Conservation (phyloP, 2,113 vertebrate species). For the Gila orcuttii region DNA sequence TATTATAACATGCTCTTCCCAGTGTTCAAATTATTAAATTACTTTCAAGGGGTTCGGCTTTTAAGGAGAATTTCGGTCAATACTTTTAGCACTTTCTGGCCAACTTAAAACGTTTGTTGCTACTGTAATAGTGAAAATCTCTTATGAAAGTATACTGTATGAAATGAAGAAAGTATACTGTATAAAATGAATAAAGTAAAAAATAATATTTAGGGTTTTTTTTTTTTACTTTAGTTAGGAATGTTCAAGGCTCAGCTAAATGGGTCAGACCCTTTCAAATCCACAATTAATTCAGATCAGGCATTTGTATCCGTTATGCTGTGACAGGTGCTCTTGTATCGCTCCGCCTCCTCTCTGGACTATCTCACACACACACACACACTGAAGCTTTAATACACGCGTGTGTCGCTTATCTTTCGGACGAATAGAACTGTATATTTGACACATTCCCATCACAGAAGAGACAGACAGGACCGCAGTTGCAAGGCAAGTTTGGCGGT, state of each 20-base stretch:
- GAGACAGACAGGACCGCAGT: background rate
- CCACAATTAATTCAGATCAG: background rate
- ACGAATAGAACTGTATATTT: background rate
- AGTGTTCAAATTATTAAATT: background rate
- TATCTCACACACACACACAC: background rate
- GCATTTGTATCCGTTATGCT: background rate
- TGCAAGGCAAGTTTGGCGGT: constrained; percentile 16
- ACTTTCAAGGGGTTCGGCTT: background rate
- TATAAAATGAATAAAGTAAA: background rate
- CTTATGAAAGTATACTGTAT: background rate
- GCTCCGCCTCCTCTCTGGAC: constrained; percentile 27
- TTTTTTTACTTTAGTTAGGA: background rate
- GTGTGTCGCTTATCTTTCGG: background rate
- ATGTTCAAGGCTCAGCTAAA: background rate
- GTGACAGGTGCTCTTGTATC: constrained; percentile 17
- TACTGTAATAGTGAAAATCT: background rate
- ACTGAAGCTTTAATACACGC: background rate
- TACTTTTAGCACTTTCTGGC: background rate
- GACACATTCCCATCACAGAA: background rate
- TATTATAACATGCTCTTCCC: background rate
- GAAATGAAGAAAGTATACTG: too few relatives aligned
- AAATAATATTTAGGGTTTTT: too few relatives aligned
- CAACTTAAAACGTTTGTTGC: background rate
- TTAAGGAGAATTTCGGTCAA: background rate
- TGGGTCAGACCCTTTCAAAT: background rate